Conservation (phyloP, 2,113 vertebrate species). For the Pseudonaja textilis region DNA sequence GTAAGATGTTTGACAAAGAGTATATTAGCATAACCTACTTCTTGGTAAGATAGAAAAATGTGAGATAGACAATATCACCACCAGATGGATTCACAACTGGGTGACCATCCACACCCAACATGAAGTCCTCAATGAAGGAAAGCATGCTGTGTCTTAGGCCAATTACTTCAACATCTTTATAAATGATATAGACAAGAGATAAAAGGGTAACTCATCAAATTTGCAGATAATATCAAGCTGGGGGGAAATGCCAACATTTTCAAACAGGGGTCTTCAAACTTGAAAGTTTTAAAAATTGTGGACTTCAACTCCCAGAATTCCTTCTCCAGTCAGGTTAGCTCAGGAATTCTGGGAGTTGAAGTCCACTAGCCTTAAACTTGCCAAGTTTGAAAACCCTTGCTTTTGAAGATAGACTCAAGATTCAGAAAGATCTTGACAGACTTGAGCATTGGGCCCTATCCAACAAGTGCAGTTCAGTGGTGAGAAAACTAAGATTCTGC, state of each 20-base stretch:
- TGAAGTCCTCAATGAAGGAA: not conserved
- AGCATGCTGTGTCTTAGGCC: not conserved
- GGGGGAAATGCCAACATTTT: not conserved
- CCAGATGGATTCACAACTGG: not conserved
- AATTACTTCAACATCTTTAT: not conserved
- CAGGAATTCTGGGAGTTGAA: too few relatives aligned
- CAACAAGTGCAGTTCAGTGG: not conserved
- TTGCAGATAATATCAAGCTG: not conserved
- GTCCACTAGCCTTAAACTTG: too few relatives aligned
- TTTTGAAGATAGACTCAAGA: not conserved
- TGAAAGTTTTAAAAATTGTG: too few relatives aligned
- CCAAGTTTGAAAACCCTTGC: too few relatives aligned
- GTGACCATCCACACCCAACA: not conserved
- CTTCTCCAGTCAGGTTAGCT: too few relatives aligned
- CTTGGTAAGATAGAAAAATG: not conserved
- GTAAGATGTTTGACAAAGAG: not conserved
- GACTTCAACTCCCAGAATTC: too few relatives aligned
- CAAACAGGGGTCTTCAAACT: not conserved
- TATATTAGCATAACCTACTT: not conserved
- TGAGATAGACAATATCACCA: not conserved
- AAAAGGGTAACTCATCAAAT: not conserved
- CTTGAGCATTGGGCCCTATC: not conserved
- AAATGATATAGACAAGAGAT: too few relatives aligned
- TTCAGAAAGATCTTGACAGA: not conserved
- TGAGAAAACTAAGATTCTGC: not conserved